Evolutionary conservation across 1,140 invertebrate species (phyloP).

Genomic region (Drosophila burlai): DNA sequence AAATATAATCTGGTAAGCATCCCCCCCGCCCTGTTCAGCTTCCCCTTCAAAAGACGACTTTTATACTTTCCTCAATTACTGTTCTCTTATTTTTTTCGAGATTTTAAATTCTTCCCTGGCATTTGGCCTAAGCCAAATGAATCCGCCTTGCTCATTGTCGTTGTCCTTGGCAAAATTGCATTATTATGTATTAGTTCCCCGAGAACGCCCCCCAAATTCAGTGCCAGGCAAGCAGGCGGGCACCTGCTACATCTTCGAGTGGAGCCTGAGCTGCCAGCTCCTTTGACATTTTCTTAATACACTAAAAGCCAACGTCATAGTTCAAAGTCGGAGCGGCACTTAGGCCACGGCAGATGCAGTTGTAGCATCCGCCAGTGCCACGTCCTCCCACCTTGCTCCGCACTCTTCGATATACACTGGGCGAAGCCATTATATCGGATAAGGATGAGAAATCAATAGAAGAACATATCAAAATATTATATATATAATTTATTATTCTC

Average conservation of each 20-base stretch:
- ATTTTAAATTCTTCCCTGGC: conserved; percentile 33
- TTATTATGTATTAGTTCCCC: conserved; percentile 73
- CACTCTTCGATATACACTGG: conserved; percentile 11
- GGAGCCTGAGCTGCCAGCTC: conserved; percentile 23
- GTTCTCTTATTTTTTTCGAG: conserved; percentile 1
- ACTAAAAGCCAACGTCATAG: conserved; percentile 81
- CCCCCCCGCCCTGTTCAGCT: background rate
- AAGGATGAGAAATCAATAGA: no score
- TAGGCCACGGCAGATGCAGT: conserved; percentile 63
- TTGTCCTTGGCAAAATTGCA: conserved; percentile 72
- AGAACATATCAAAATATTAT: no score
- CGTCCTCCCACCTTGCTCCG: background rate
- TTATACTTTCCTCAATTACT: conserved; percentile 12
- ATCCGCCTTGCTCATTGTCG: conserved; percentile 52
- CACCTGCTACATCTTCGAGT: conserved; percentile 48
- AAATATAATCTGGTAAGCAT: conserved; percentile 33
- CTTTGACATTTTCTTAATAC: conserved; percentile 73
- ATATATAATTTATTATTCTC: no score
- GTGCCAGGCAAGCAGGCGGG: conserved; percentile 18
- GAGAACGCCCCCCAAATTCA: background rate
- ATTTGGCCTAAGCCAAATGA: conserved; percentile 70
- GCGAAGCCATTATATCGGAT: background rate
- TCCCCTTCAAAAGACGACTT: conserved; percentile 1
- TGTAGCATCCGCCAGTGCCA: conserved; percentile 50
- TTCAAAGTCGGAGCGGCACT: conserved; percentile 74